Base-by-base conservation (phyloP, 1,140 invertebrate genomes). In the Chrysomallon squamiferum region DNA sequence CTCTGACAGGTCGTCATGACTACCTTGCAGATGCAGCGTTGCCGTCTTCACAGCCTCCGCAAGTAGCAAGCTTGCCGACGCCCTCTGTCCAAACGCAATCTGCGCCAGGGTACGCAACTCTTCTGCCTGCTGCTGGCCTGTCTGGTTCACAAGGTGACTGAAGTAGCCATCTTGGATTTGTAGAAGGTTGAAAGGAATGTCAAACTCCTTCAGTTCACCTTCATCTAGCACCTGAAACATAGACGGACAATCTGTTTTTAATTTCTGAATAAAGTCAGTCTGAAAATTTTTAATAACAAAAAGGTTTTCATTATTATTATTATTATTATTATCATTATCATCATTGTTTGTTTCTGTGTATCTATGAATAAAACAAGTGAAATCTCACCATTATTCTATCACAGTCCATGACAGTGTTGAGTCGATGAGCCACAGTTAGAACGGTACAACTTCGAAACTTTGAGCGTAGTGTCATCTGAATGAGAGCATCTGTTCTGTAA, bases 121-220 rank as follows among this genome's bases (percentile, higher is more conserved):
- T 20, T 59, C 61, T 7, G 74, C 54, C 45, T 77, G 74, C 9
- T 67, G 52, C 35, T 69, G 61, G 5, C 78, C 78, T 27, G 69
- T 69, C 45, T 75, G 76, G 0, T 74, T 45, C 6, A 85, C 89
- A 67, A 88, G 76, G 22, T 78, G 74, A 25, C 65, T 77, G 52
- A 88, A 86, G 54, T 80, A 54, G n/a, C 86, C 83, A 30, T 80
- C 70, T 22, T 76, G 58, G 29, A 89, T 87, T 11, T 86, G 86
- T 13, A 93, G 81, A 25, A 93, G 82, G 45, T 86, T 84, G 76
- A 89, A 87, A 0, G 92, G 91, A 63, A 89, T 87, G 56, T 90
- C 92, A 77, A 91, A 91, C 82, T 93, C 92, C 11, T 72, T 62
- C 0, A 80, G 59, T 27, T 72, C 54, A 27, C 79, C 76, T n/a